A percentile compares a stretch with the other conserved stretches of the same genome.
phyloP scores from a whole-genome alignment of 2,113 vertebrate species.

The Zosterops lateralis region DNA sequence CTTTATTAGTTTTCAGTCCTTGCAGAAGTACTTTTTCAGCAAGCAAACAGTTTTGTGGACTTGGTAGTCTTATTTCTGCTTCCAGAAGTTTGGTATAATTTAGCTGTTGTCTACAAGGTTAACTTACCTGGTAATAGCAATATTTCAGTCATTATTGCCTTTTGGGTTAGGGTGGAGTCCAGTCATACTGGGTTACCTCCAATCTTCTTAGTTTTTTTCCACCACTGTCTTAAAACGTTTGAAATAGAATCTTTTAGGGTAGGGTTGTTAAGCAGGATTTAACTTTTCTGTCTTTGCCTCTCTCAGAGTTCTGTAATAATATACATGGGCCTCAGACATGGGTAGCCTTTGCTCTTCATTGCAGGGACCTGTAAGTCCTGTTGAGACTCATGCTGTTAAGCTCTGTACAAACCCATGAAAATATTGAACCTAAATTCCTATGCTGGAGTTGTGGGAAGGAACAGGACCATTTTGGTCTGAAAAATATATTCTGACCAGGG shows the following conservation, averaged over 20 bases:
- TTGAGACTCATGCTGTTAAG: background rate
- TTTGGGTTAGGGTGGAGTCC: background rate
- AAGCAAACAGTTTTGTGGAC: background rate
- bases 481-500: background rate
- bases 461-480: background rate
- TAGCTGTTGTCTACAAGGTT: background rate
- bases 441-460: background rate
- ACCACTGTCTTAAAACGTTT: background rate
- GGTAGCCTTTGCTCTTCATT: background rate
- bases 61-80: background rate
- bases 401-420: background rate
- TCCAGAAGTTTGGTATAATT: background rate
- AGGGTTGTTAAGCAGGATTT: background rate
- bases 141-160: background rate
- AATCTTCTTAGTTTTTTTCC: background rate
- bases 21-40: background rate
- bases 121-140: background rate
- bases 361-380: background rate
- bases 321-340: background rate
- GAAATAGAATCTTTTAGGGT: background rate
- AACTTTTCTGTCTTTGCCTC: background rate
- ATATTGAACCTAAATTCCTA: background rate
- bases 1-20: background rate
- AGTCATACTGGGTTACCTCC: background rate
- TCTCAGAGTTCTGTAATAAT: background rate